These are phyloP conservation scores for Battus philenor DNA, from an alignment of 1,140 invertebrate species.

Conservation along the genomic window DNA sequence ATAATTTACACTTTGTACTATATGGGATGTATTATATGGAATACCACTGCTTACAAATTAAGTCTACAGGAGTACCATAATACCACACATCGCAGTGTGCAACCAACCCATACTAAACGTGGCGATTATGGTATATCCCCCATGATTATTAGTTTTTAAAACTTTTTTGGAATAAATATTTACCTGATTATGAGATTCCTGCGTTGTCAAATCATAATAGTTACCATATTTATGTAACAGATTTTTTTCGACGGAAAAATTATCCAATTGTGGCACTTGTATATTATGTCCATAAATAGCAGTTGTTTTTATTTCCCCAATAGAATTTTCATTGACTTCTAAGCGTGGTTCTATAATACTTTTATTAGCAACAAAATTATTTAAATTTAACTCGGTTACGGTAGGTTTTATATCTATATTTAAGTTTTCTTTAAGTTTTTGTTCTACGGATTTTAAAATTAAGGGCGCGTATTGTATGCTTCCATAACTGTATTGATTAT, in stretches of 20 bases:
- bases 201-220: slow-evolving; percentile 4
- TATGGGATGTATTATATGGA: too few relatives aligned
- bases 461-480: slow-evolving; percentile 27
- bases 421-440: slow-evolving; percentile 4
- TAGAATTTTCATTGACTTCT: neutral
- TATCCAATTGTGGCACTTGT: slow-evolving; percentile 1
- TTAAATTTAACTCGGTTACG: neutral
- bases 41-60: too few relatives aligned
- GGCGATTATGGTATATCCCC: too few relatives aligned
- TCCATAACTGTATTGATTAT: too few relatives aligned
- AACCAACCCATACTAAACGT: too few relatives aligned
- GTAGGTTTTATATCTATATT: neutral
- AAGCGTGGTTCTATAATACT: slow-evolving; percentile 7
- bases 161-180: neutral
- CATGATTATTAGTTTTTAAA: neutral
- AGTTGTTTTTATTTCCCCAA: neutral
- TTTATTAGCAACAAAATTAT: slow-evolving; percentile 2
- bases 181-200: slow-evolving; percentile 4
- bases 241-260: neutral
- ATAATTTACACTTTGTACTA: too few relatives aligned
- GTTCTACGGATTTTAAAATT: slow-evolving; percentile 8
- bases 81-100: too few relatives aligned
- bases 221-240: neutral
- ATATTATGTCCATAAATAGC: slow-evolving; percentile 9
- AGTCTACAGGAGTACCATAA: too few relatives aligned